A percentile compares a stretch with the other conserved stretches of the same genome.
These are phyloP conservation scores for Diprion similis DNA, from an alignment of 1,140 invertebrate species.

Conservation along the genomic window DNA sequence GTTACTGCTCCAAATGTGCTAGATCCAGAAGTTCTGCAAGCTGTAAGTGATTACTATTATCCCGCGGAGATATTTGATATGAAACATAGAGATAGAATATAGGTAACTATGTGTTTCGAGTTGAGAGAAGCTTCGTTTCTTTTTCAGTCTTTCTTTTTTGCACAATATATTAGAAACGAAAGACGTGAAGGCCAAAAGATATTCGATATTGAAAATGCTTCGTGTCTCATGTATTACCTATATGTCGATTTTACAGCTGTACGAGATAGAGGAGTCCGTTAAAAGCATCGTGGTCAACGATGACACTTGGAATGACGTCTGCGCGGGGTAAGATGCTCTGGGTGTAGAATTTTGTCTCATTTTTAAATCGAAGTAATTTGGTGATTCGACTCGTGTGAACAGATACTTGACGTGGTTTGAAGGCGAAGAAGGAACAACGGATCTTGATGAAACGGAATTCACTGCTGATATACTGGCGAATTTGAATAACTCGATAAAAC, in stretches of 20 bases:
- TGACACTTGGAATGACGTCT: slow-evolving; percentile 57
- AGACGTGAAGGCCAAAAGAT: no score
- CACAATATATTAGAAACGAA: no score
- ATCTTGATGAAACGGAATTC: slow-evolving; percentile 30
- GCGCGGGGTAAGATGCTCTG: slow-evolving; percentile 51
- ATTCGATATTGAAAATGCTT: background rate
- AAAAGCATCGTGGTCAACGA: slow-evolving; percentile 49
- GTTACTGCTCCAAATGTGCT: slow-evolving; percentile 59
- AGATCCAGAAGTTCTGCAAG: slow-evolving; percentile 51
- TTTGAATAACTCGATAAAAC: slow-evolving; percentile 41
- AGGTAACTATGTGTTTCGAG: no score
- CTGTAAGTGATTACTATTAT: slow-evolving; percentile 43
- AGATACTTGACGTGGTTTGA: slow-evolving; percentile 56
- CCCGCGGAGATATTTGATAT: no score
- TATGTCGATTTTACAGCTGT: slow-evolving; percentile 42
- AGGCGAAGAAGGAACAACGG: slow-evolving; percentile 25
- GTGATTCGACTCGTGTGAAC: background rate
- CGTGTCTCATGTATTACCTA: background rate
- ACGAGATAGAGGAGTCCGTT: slow-evolving; percentile 51
- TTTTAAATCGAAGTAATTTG: slow-evolving; percentile 4
- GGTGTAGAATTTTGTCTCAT: background rate
- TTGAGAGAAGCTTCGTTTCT: no score
- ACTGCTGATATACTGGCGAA: slow-evolving; percentile 36
- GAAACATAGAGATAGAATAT: no score
- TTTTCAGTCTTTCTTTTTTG: no score